These are phyloP conservation scores for Cerceris ruficornis DNA, from an alignment of 2,888 invertebrate genomes.

Conservation along the genomic window DNA sequence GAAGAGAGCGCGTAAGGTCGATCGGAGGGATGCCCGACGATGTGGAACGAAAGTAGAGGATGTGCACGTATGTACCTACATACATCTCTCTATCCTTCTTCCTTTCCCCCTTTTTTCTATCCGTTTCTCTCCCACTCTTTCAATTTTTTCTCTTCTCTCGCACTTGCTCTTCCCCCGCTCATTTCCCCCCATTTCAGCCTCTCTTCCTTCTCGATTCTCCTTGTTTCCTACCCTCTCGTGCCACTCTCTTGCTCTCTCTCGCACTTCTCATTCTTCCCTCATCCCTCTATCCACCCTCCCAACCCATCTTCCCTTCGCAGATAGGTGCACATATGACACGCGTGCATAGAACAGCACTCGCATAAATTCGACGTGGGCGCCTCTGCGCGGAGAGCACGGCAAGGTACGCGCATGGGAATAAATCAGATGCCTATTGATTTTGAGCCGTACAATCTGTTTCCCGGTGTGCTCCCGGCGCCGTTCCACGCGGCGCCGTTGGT, in stretches of 20 bases:
- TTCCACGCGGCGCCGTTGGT: constrained; percentile 28
- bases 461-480: constrained; percentile 30
- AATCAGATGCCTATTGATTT: constrained; percentile 72
- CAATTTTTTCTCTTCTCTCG: no score
- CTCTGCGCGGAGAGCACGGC: constrained; percentile 37
- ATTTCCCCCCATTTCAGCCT: no score
- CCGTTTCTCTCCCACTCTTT: no score
- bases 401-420: constrained; percentile 65
- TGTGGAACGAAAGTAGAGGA: constrained; percentile 9
- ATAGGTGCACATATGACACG: constrained; percentile 10
- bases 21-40: constrained; percentile 10
- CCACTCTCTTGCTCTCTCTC: no score
- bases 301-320: neutral
- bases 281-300: no score
- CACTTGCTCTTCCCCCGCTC: no score
- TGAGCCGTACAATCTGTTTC: constrained; percentile 69
- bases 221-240: no score
- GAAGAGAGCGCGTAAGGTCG: constrained; percentile 7
- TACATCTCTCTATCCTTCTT: neutral
- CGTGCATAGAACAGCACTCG: constrained; percentile 19
- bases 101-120: no score
- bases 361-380: constrained; percentile 45
- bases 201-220: no score
- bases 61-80: neutral
- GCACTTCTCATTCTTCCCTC: no score